These are phyloP conservation scores for Xanthia icteritia DNA, from an alignment of 2,888 invertebrate species.

Conservation along the genomic window DNA sequence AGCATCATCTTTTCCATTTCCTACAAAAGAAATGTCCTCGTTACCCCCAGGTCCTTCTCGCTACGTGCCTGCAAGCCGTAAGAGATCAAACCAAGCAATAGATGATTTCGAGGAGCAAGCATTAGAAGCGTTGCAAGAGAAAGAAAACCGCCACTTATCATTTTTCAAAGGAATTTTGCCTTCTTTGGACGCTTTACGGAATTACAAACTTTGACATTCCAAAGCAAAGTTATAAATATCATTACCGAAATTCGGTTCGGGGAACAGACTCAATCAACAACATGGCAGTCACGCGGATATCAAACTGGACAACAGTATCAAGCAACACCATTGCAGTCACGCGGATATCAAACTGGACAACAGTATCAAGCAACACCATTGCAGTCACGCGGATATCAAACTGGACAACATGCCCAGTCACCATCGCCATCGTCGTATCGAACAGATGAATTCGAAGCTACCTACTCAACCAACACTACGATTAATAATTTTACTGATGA, in stretches of 20 bases:
- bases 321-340: too few relatives aligned
- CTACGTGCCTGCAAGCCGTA: conserved; percentile 59
- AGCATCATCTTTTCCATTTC: conserved; percentile 28
- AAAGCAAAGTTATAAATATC: too few relatives aligned
- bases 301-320: too few relatives aligned
- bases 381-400: too few relatives aligned
- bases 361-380: too few relatives aligned
- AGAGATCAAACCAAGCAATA: conserved; percentile 52
- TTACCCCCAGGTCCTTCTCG: conserved; percentile 53
- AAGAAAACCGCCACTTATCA: conserved; percentile 65
- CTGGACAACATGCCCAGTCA: conserved; percentile 59
- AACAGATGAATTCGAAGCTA: conserved; percentile 47
- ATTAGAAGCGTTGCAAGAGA: conserved; percentile 60
- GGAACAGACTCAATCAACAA: too few relatives aligned
- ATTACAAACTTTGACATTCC: conserved; percentile 62
- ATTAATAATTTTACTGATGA: conserved; percentile 59
- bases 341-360: too few relatives aligned
- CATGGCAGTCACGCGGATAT: too few relatives aligned
- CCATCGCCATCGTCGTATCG: conserved; percentile 44
- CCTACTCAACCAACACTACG: conserved; percentile 54
- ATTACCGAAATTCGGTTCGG: too few relatives aligned
- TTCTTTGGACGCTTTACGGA: conserved; percentile 64
- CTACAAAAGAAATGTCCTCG: conserved; percentile 51
- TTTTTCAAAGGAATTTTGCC: conserved; percentile 68
- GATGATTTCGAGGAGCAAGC: conserved; percentile 62